Conservation (phyloP, 1,140 invertebrate genomes). For the honey bee (Apis mellifera) region DNA sequence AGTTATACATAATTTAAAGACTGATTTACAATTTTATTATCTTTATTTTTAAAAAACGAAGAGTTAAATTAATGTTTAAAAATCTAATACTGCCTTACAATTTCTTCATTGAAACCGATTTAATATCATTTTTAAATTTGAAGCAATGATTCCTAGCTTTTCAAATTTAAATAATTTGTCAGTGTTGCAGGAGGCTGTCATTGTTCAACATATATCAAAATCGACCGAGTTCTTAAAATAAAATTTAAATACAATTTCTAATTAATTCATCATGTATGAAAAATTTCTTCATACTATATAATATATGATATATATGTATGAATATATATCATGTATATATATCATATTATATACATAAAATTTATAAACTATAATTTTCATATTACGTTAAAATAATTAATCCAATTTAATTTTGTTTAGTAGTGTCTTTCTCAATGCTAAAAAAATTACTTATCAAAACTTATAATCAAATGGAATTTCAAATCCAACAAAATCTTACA, state of each 20-base stretch:
- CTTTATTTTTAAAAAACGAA: conserved; percentile 12
- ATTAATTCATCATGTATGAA: neutral
- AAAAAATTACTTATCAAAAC: neutral
- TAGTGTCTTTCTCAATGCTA: neutral
- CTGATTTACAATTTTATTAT: neutral
- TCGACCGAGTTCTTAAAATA: conserved; percentile 26
- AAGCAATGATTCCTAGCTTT: conserved; percentile 29
- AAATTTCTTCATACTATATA: neutral
- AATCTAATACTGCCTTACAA: conserved; percentile 47
- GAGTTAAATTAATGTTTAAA: conserved; percentile 28
- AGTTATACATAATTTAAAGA: neutral
- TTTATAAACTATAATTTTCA: neutral
- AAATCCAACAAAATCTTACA: neutral
- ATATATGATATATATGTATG: too few relatives aligned
- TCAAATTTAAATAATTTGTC: neutral
- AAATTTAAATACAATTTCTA: neutral
- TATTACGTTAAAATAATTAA: neutral
- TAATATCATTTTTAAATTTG: conserved; percentile 45
- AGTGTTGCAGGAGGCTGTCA: neutral
- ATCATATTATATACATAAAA: neutral
- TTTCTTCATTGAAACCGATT: conserved; percentile 35
- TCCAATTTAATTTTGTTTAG: neutral
- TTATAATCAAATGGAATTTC: conserved; percentile 1
- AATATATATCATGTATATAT: too few relatives aligned
- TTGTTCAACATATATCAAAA: conserved; percentile 29